Percentiles rank a stretch among this genome's conserved stretches.
phyloP scores from a whole-genome alignment of 64 coral and sea anemone genomes.

The Exaiptasia diaphana region DNA sequence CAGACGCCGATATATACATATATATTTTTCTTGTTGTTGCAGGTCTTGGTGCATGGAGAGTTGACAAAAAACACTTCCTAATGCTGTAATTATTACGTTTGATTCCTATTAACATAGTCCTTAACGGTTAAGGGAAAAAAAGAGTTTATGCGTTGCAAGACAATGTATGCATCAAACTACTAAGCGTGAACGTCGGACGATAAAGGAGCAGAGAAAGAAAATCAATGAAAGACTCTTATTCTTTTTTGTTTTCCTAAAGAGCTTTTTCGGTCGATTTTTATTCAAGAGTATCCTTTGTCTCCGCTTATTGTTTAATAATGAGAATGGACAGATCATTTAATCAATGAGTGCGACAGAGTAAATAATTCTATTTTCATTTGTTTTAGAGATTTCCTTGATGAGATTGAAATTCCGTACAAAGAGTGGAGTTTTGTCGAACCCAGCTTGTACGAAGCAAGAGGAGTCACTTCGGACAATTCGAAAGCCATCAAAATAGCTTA shows the following conservation, averaged over 20 bases:
- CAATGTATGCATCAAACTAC: not conserved
- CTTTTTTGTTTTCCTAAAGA: no score
- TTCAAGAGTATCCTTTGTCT: no score
- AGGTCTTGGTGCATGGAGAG: slow-evolving; percentile 73
- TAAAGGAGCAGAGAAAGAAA: no score
- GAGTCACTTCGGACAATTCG: slow-evolving; percentile 37
- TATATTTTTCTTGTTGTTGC: not conserved
- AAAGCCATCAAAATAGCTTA: slow-evolving; percentile 59
- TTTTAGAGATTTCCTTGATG: slow-evolving; percentile 35
- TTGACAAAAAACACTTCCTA: slow-evolving; percentile 51
- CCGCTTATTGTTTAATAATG: no score
- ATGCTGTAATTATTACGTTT: slow-evolving; percentile 51
- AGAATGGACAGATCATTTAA: no score
- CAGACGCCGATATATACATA: no score
- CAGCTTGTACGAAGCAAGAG: slow-evolving; percentile 61
- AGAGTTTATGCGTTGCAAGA: not conserved
- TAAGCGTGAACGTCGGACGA: not conserved
- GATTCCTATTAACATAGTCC: not conserved
- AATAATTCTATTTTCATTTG: not conserved
- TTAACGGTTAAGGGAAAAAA: not conserved
- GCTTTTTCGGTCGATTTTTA: not conserved
- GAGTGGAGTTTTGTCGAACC: slow-evolving; percentile 61
- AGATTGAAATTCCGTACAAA: slow-evolving; percentile 44
- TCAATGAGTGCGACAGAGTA: no score
- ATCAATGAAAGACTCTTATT: no score